A percentile compares a stretch with the other conserved stretches of the same genome.
phyloP scores from a whole-genome alignment of 1,140 invertebrate species.

The Anastatus disparis region DNA sequence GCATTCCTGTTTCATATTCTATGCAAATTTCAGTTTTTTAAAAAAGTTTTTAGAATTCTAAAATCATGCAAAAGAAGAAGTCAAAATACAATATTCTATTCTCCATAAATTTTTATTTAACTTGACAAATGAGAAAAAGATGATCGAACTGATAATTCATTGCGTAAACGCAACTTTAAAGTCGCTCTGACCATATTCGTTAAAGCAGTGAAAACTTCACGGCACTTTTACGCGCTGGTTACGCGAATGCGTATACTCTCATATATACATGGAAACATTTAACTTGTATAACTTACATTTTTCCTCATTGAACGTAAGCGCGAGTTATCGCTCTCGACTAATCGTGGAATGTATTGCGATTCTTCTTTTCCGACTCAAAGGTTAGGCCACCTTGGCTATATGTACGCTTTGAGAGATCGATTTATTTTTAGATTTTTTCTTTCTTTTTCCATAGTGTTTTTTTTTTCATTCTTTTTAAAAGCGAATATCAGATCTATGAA shows the following conservation, averaged over 20 bases:
- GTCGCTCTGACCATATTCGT: conserved; percentile 5
- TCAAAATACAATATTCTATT: too few relatives aligned
- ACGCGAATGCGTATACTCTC: background rate
- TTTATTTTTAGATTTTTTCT: background rate
- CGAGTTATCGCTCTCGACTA: conserved; percentile 18
- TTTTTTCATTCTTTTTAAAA: background rate
- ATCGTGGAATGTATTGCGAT: conserved; percentile 31
- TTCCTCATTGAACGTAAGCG: background rate
- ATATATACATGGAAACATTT: too few relatives aligned
- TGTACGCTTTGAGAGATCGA: background rate
- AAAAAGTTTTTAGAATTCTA: too few relatives aligned
- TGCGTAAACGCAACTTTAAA: background rate
- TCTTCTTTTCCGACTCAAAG: conserved; percentile 19
- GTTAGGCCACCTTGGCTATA: conserved; percentile 19
- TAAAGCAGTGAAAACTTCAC: conserved; percentile 18
- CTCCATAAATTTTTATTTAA: too few relatives aligned
- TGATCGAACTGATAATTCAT: conserved; percentile 11
- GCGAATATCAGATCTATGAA: conserved; percentile 19
- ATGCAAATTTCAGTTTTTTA: too few relatives aligned
- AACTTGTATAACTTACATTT: too few relatives aligned
- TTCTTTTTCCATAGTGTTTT: too few relatives aligned
- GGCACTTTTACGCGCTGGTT: background rate
- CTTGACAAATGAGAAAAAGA: too few relatives aligned
- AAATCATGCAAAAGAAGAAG: too few relatives aligned
- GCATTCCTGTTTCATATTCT: too few relatives aligned